These are phyloP conservation scores for Gallinago solitaria DNA, from an alignment of 2,797 vertebrate genomes.

Conservation along the genomic window DNA sequence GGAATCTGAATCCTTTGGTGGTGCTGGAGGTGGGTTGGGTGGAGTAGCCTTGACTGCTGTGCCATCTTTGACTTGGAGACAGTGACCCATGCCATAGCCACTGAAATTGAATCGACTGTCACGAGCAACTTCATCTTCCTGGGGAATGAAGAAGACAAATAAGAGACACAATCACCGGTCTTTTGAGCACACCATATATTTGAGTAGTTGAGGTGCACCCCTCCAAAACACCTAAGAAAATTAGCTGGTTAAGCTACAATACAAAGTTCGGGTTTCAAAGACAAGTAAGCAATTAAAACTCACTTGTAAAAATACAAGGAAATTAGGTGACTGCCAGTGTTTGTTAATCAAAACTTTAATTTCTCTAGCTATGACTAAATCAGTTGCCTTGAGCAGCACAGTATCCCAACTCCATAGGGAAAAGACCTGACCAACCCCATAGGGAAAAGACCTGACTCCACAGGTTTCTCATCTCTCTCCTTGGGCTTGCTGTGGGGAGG, in stretches of 20 bases:
- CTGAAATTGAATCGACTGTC: slow-evolving; percentile 94
- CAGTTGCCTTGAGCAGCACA: neutral
- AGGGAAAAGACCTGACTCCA: neutral
- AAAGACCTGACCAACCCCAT: neutral
- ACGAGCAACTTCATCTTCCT: slow-evolving; percentile 90
- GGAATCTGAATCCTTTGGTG: slow-evolving; percentile 87
- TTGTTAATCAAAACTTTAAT: neutral
- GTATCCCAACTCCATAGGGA: neutral
- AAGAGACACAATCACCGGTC: neutral
- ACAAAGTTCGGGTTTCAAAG: neutral
- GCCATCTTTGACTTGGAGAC: slow-evolving; percentile 91
- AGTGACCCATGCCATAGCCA: slow-evolving; percentile 91
- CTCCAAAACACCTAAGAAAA: neutral
- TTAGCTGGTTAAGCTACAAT: neutral
- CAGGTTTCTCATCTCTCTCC: neutral
- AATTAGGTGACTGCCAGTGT: neutral
- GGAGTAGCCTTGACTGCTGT: slow-evolving; percentile 83
- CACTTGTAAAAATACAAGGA: neutral
- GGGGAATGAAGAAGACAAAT: slow-evolving; percentile 38
- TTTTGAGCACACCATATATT: accelerated
- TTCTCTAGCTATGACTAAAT: neutral
- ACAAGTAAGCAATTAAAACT: neutral
- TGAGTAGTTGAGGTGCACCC: neutral
- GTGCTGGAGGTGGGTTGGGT: slow-evolving; percentile 78
- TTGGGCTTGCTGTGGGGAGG: neutral